These are phyloP conservation scores for Cephus rjabovi DNA, from an alignment of 2,888 invertebrate species.

Conservation along the genomic window DNA sequence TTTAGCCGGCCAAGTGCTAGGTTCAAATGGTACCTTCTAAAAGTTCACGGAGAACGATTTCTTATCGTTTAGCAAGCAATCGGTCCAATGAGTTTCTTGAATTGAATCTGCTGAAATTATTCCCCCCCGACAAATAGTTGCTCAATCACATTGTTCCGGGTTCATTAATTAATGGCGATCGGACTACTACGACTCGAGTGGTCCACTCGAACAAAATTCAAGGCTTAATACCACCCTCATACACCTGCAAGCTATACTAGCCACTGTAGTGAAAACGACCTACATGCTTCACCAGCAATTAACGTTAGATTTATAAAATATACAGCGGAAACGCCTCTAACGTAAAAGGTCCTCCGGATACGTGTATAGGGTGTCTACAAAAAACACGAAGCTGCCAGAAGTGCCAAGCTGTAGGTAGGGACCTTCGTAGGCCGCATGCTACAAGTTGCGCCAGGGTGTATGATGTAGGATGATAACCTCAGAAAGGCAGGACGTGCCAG, in stretches of 20 bases:
- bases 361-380: neutral
- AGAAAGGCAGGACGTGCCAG: neutral
- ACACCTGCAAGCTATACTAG: neutral
- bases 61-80: neutral
- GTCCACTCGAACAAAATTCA: neutral
- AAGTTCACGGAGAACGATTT: neutral
- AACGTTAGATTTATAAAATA: neutral
- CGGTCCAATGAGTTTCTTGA: neutral
- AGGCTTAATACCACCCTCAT: neutral
- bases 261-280: neutral
- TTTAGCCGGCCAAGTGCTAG: neutral
- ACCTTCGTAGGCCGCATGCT: neutral
- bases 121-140: neutral
- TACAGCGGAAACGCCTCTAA: neutral
- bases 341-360: neutral
- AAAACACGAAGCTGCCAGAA: neutral
- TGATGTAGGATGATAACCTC: neutral
- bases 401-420: neutral
- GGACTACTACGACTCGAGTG: neutral
- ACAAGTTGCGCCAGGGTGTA: neutral
- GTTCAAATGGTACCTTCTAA: neutral
- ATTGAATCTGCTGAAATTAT: neutral
- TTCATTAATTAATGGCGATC: neutral
- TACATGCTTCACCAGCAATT: neutral
- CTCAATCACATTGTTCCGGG: neutral